These are phyloP conservation scores for Pristionchus exspectatus DNA, from an alignment of 2,888 invertebrate genomes.

Conservation along the genomic window DNA sequence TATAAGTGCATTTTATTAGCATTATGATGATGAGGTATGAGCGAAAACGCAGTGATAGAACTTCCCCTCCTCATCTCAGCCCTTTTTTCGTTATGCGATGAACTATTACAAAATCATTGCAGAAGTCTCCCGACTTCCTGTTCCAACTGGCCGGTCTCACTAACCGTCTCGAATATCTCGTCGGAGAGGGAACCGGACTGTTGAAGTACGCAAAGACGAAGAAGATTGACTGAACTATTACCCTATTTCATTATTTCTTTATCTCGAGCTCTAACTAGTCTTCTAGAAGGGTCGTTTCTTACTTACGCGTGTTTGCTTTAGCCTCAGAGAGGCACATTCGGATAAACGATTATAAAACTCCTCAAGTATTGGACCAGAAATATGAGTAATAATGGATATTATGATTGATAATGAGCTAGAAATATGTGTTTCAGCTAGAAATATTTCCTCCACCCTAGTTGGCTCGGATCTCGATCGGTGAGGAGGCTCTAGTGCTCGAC, in stretches of 20 bases:
- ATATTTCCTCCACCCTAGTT: neutral
- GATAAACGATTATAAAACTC: neutral
- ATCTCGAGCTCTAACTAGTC: neutral
- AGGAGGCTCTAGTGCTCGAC: neutral
- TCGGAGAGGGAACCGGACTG: slow-evolving; percentile 56
- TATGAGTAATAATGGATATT: too few relatives aligned
- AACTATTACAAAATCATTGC: too few relatives aligned
- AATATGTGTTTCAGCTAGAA: neutral
- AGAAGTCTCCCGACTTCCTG: slow-evolving; percentile 51
- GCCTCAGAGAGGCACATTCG: neutral
- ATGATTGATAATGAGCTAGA: neutral
- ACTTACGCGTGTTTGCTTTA: neutral
- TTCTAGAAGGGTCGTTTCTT: neutral
- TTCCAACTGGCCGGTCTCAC: slow-evolving; percentile 41
- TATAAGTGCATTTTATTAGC: too few relatives aligned
- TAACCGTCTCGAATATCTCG: slow-evolving; percentile 42
- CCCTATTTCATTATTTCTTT: neutral
- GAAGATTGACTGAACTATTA: neutral
- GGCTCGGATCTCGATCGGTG: neutral
- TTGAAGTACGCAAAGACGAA: slow-evolving; percentile 45
- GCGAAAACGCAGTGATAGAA: too few relatives aligned
- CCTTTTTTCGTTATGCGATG: too few relatives aligned
- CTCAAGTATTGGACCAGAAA: too few relatives aligned
- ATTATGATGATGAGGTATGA: too few relatives aligned
- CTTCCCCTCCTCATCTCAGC: too few relatives aligned